Evolutionary conservation across 2,113 vertebrate species (phyloP), one percentile per base, ranked within the genome.

Genomic region (Lasiurus cinereus): DNA sequence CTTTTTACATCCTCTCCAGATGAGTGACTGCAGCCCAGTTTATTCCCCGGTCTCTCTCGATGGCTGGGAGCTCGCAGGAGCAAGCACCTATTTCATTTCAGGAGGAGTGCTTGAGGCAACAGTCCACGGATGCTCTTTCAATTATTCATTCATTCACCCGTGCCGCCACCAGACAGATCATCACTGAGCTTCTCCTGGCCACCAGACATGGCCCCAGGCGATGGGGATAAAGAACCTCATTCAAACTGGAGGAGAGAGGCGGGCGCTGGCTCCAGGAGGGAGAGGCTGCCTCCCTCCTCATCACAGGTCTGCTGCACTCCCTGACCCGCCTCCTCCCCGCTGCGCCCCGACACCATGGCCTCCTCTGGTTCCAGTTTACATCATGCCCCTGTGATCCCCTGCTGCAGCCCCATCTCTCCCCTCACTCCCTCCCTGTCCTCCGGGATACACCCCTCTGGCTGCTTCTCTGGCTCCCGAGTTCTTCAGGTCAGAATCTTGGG

Each of bases 111-210:
- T 91, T 80, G 19, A 54, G 72, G 67, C 31, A 77, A 48, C 2
- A 31, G 16, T n/a, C 62, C 85, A 59, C 43, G 52, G 56, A n/a
- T 4, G 43, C 82, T 83, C 14, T 50, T 39, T 54, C 59, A 31
- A 90, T 82, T 39, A 24, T 59, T 91, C 90, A 67, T 67, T 84
- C 62, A 36, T 43, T 90, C 18, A 77, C 92, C 80, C 22, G 31
- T 27, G 94, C 46, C 31, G 29, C 74, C 74, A 48, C 33, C 78
- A 24, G 67, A 79, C 13, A n/a, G 77, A 21, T 46, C 43, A 83
- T 36, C 67, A 54, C 0, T 6, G 72, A 83, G 64, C 22, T 31
- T 82, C 33, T 52, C 56, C 64, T 33, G 43, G 48, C 83, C 73
- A 50, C 31, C 62, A 85, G 84, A 73, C 67, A 69, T 3, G 15